Evolutionary conservation across 2,797 vertebrate genomes (phyloP), one percentile per base, ranked within the genome.

Genomic region (Hirundo rustica): DNA sequence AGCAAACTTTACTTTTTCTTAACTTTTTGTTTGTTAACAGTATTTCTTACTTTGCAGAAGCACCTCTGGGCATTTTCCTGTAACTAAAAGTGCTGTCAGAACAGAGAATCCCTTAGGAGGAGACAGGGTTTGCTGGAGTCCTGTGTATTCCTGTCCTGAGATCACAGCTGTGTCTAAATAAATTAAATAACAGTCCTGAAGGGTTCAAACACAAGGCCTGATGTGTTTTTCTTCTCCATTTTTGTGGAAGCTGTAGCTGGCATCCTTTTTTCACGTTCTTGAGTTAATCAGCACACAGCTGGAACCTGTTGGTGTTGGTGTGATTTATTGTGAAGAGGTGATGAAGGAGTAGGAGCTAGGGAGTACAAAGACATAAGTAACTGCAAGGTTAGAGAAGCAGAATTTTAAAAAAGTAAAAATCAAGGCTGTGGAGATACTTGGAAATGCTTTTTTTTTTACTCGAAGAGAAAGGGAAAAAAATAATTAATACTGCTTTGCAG

Each of bases 401-500:
- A 58, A 27, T 44, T 54, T 8, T 68, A 29, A 45, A 77, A 17
- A 14, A 62, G 5, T 10, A 16, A 19, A 36, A 57, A 38, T 22
- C 29, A 53, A 51, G 42, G 30, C 45, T 57, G 10, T 1, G 2
- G 36, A 81, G 17, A 57, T 38, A 85, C 45, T 94, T 95, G 92
- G 81, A 92, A 75, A 73, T 72, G 88, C 40, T 45, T 76, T 86
- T 26, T 86, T 26, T 67, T 93, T 91, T 67, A 45, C 29, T 36
- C 9, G 0, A 45, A 27, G 14, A 18, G 22, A 44, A 9, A 45
- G 70, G 13, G 4, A 16, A 48, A 48, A 18, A 23, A 51, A 34
- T 92, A 96, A 95, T 92, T 80, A 81, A 91, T 97, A 85, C 96
- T 95, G 83, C 97, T 95, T 98, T 91, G 96, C 98, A 99, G 99